Base-by-base conservation (phyloP, 2,797 vertebrate species). In the Acropternis orthonyx region DNA sequence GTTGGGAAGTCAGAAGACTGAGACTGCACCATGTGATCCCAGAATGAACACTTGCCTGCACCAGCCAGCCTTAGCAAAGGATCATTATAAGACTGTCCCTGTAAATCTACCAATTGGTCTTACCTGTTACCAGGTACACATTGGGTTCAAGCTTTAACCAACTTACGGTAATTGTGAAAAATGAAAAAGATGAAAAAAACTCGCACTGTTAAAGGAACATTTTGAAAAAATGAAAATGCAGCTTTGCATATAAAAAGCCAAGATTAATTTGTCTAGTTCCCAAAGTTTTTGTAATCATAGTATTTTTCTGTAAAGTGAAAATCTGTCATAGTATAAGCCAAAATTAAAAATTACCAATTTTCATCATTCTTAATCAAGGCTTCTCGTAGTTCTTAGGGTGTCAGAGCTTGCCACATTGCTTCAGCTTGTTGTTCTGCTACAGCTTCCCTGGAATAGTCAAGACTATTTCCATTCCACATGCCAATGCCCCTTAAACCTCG, bases 391-490 rank as follows among this genome's bases (percentile, higher is more conserved):
- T 93, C 61, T 81, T 93, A 96, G 0, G 98, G 98, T 48, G 97
- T 97, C 85, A 99, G 97, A 46, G 98, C 98, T 71, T 98, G 97
- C 99, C 99, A 99, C 99, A 99, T 99, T 88, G 97, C 97, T 66
- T 95, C 73, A 3, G 98, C 98, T 98, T 99, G 99, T 85, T 98
- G 95, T 96, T 96, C 96, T 88, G 98, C 98, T n/a, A 94, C 88
- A 21, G 97, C 65, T 62, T 98, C 97, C 58, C 91, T 84, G 6
- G 98, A 98, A 96, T 99, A 99, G 97, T 99, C 98, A 69, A 99
- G 98, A 88, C 98, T 98, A 96, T 99, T 98, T 85, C 98, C 98
- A 51, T 99, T 99, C 99, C 99, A 99, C 99, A 99, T 99, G 82
- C 99, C 99, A 49, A 99, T 98, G 71, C 99, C 99, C 54, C 98